These are phyloP conservation scores for Tragelaphus strepsiceros DNA, from an alignment of 2,113 vertebrate species.

Conservation along the genomic window DNA sequence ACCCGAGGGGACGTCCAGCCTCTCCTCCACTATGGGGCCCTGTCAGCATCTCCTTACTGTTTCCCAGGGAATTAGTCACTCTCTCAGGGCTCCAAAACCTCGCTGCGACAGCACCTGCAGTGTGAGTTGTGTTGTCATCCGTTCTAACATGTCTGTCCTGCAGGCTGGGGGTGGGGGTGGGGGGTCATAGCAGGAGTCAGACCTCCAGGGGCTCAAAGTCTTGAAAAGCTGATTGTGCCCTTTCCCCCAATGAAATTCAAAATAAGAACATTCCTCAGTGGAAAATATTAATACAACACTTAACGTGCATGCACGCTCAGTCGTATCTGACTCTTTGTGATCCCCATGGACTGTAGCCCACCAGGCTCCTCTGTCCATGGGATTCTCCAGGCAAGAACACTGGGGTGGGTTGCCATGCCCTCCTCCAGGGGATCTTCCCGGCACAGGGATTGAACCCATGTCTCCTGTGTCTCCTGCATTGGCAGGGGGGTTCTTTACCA, in stretches of 20 bases:
- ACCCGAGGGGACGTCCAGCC: background rate
- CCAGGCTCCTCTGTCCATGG: background rate
- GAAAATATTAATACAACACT: background rate
- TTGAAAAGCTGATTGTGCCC: background rate
- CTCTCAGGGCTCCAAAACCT: background rate
- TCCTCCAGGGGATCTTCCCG: background rate
- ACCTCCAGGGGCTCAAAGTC: background rate
- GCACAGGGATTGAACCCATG: background rate
- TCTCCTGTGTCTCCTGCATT: background rate
- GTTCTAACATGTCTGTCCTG: background rate
- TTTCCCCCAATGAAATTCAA: background rate
- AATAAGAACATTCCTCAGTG: background rate
- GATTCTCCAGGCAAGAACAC: background rate
- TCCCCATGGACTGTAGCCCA: background rate
- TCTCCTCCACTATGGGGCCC: background rate
- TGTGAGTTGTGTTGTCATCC: fast-evolving
- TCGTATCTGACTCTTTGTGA: background rate
- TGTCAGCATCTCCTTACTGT: background rate
- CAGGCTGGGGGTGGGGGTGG: background rate
- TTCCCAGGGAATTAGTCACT: background rate
- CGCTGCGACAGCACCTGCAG: background rate
- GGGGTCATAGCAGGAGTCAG: background rate
- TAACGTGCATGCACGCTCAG: fast-evolving
- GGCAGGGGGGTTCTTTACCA: background rate
- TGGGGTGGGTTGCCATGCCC: background rate